Percentiles rank a stretch among this genome's conserved stretches.
Evolutionary conservation across 35 echinoderm and acorn worm species (phyloP).

Genomic region (Ophiothrix spiculata): DNA sequence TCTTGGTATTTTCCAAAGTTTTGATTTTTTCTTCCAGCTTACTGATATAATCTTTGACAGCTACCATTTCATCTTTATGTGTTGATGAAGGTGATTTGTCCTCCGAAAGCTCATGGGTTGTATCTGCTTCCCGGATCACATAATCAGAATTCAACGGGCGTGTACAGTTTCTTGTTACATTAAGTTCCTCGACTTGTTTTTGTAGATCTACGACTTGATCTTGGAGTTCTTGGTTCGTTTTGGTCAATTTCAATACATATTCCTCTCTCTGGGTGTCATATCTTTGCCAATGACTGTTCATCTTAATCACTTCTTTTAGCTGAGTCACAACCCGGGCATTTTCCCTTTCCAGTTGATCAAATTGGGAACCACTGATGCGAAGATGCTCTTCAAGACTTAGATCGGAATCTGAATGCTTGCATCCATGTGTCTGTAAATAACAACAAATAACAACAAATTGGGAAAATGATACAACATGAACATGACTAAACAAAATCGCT

Average conservation of each 20-base stretch:
- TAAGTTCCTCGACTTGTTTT: neutral
- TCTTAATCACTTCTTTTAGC: slow-evolving; percentile 42
- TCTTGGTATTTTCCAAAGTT: neutral
- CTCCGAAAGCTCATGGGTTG: neutral
- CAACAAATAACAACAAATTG: no score
- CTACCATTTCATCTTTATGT: neutral
- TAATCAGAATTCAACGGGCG: neutral
- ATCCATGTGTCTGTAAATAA: neutral
- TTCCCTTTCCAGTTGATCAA: slow-evolving; percentile 40
- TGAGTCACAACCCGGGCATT: slow-evolving; percentile 18
- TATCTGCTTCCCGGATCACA: neutral
- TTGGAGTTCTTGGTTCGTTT: neutral
- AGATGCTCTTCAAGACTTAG: slow-evolving; percentile 14
- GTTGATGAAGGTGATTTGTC: neutral
- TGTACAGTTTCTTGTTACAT: neutral
- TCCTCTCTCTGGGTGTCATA: slow-evolving; percentile 33
- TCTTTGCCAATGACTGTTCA: slow-evolving; percentile 49
- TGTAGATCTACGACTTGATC: neutral
- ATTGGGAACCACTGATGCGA: slow-evolving; percentile 8
- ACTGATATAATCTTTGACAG: neutral
- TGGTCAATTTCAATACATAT: slow-evolving; percentile 10
- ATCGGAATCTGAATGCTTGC: neutral
- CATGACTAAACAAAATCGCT: no score
- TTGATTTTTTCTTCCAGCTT: neutral
- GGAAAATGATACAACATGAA: no score